These are phyloP conservation scores for Elaphurus davidianus DNA, from an alignment of 2,113 vertebrate genomes.

Conservation along the genomic window DNA sequence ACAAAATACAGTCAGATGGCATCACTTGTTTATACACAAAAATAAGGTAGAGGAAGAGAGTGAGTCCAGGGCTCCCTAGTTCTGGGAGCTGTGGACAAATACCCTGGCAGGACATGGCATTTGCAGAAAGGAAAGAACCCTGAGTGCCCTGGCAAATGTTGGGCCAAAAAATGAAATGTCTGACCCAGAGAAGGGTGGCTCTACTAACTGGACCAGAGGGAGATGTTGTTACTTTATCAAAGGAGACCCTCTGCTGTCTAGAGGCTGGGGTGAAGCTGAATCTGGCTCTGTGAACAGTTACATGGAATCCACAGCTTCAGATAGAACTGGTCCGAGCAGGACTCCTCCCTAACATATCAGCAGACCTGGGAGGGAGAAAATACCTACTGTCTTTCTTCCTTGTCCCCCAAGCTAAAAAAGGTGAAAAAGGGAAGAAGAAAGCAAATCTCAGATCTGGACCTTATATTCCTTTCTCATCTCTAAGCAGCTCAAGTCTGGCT, in stretches of 20 bases:
- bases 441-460: neutral
- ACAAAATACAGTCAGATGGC: neutral
- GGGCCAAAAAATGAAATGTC: neutral
- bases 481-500: neutral
- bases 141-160: neutral
- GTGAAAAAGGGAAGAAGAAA: neutral
- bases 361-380: neutral
- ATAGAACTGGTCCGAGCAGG: neutral
- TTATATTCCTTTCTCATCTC: neutral
- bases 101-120: neutral
- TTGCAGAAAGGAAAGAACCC: neutral
- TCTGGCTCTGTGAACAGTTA: neutral
- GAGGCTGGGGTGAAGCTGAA: neutral
- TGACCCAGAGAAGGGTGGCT: neutral
- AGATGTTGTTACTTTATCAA: neutral
- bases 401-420: neutral
- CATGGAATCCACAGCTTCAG: neutral
- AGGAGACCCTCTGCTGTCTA: neutral
- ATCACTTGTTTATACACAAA: neutral
- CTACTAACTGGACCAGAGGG: too few relatives aligned
- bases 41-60: neutral
- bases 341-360: rapidly evolving
- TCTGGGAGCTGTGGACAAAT: neutral
- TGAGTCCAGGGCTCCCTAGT: neutral
- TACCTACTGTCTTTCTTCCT: neutral